Evolutionary conservation across 2,888 invertebrate species (phyloP).

Genomic region (Andricus quercusramuli): DNA sequence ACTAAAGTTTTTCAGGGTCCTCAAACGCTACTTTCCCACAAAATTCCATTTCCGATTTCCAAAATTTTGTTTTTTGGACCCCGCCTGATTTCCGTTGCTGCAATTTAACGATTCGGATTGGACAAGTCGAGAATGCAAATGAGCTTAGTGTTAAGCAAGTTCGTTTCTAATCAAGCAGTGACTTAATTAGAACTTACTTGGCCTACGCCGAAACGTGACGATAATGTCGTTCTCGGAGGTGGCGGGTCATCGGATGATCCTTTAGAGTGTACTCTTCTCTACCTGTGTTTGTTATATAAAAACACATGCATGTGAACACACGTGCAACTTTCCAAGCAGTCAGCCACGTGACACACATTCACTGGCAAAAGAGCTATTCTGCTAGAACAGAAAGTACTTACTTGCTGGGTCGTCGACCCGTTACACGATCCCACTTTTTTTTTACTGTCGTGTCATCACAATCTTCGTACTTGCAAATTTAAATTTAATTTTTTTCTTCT

Average conservation of each 20-base stretch:
- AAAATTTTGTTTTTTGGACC: too few species aligned
- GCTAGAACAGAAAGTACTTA: slow-evolving; percentile 66
- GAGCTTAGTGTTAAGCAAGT: background rate
- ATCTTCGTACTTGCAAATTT: background rate
- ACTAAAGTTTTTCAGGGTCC: too few species aligned
- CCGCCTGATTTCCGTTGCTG: too few species aligned
- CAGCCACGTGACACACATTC: slow-evolving; percentile 72
- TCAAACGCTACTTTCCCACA: too few species aligned
- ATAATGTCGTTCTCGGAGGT: slow-evolving; percentile 30
- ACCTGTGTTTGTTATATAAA: slow-evolving; percentile 26
- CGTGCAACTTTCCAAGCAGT: slow-evolving; percentile 50
- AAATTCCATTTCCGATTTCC: too few species aligned
- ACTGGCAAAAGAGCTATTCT: slow-evolving; percentile 72
- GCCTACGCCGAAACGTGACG: slow-evolving; percentile 30
- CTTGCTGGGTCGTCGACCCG: slow-evolving; percentile 66
- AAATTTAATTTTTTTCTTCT: too few species aligned
- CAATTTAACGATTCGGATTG: background rate
- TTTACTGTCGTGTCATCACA: slow-evolving; percentile 4
- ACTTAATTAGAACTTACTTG: slow-evolving; percentile 37
- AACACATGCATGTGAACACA: slow-evolving; percentile 34
- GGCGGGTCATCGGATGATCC: slow-evolving; percentile 32
- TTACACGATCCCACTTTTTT: slow-evolving; percentile 20
- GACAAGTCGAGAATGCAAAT: background rate
- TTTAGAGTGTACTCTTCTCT: background rate
- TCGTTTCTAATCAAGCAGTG: slow-evolving; percentile 8